These are phyloP conservation scores for Ephestia elutella DNA, from an alignment of 1,140 invertebrate species.

Conservation along the genomic window DNA sequence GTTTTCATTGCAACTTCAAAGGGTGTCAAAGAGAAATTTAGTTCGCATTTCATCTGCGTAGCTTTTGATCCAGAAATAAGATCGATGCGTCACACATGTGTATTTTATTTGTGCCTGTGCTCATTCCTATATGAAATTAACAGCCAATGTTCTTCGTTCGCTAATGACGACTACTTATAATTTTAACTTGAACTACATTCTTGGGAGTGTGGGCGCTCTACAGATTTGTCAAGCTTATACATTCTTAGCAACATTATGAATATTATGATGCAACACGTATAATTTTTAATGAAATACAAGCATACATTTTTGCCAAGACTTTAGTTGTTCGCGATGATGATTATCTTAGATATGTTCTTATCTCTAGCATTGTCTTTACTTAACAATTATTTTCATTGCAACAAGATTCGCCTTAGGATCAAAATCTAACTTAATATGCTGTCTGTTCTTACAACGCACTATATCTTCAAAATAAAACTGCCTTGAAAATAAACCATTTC, in stretches of 20 bases:
- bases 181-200: constrained; percentile 5
- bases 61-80: constrained; percentile 3
- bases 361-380: too few species aligned
- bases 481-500: too few species aligned
- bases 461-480: too few species aligned
- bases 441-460: too few species aligned
- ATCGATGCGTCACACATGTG: background rate
- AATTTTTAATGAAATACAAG: background rate
- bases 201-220: background rate
- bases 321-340: too few species aligned
- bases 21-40: background rate
- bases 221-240: background rate
- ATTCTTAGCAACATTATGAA: background rate
- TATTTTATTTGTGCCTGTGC: background rate
- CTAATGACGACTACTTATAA: background rate
- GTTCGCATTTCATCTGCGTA: background rate
- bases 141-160: background rate
- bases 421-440: too few species aligned
- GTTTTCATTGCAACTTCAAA: background rate
- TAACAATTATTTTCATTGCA: too few species aligned
- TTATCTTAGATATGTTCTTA: too few species aligned
- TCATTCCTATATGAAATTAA: background rate
- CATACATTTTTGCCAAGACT: too few species aligned
- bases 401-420: too few species aligned
- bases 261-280: background rate